Percentiles rank a stretch among this genome's conserved stretches.
These are phyloP conservation scores for Drosophila pseudotakahashii DNA, from an alignment of 2,888 invertebrate species.

Conservation along the genomic window DNA sequence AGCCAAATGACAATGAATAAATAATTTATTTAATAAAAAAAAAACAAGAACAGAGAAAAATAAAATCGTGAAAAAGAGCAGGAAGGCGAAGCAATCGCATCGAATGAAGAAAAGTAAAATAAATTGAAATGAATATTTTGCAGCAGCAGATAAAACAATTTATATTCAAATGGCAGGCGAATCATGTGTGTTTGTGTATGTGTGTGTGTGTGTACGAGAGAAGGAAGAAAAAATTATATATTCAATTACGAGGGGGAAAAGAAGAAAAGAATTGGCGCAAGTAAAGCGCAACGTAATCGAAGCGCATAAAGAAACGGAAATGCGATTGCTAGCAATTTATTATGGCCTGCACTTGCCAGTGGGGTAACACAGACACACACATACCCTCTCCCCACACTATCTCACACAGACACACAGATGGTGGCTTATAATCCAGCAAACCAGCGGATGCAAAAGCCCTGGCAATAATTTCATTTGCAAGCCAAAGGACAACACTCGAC, in stretches of 20 bases:
- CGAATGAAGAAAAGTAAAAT: slow-evolving; percentile 57
- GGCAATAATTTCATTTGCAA: slow-evolving; percentile 78
- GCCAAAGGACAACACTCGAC: slow-evolving; percentile 73
- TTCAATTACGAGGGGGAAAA: slow-evolving; percentile 63
- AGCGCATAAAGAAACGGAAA: slow-evolving; percentile 77
- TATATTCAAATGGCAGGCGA: slow-evolving; percentile 74
- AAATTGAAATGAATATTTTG: slow-evolving; percentile 78
- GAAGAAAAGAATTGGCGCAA: slow-evolving; percentile 60
- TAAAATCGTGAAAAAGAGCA: slow-evolving; percentile 9
- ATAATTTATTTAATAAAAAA: slow-evolving; percentile 72
- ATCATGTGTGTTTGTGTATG: slow-evolving; percentile 27
- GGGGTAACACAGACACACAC: slow-evolving; percentile 29
- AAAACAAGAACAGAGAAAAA: slow-evolving; percentile 5
- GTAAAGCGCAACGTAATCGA: slow-evolving; percentile 71
- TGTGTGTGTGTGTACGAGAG: slow-evolving; percentile 45
- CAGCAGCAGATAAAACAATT: slow-evolving; percentile 73
- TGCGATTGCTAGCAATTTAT: slow-evolving; percentile 80
- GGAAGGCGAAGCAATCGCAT: slow-evolving; percentile 17
- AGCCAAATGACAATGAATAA: slow-evolving; percentile 55
- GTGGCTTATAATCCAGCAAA: slow-evolving; percentile 68
- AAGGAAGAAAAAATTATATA: slow-evolving; percentile 72
- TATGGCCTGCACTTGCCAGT: slow-evolving; percentile 74
- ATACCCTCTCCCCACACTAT: slow-evolving; percentile 1
- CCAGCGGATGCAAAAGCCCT: slow-evolving; percentile 66
- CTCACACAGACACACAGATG: slow-evolving; percentile 2